Conservation (phyloP, 2,888 invertebrate species). For the Diadromus collaris region DNA sequence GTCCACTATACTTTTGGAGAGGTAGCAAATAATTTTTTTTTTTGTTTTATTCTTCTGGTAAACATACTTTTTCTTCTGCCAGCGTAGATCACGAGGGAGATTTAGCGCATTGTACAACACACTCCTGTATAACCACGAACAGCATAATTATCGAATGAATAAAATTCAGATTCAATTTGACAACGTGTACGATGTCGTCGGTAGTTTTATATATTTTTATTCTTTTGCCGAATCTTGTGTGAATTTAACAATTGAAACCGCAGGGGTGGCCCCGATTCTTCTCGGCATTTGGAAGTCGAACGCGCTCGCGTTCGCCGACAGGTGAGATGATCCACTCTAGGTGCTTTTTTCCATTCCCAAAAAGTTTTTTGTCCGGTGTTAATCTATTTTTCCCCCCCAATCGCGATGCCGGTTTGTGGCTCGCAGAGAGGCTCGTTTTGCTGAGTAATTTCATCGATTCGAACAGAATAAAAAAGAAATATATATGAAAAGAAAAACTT, state of each 20-base stretch:
- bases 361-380: neutral
- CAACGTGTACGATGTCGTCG: conserved; percentile 67
- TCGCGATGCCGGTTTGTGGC: neutral
- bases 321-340: conserved; percentile 48
- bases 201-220: conserved; percentile 76
- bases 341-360: neutral
- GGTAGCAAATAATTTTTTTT: conserved; percentile 22
- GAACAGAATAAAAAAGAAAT: neutral
- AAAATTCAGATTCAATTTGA: conserved; percentile 79
- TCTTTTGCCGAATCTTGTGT: conserved; percentile 50
- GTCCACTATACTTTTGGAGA: conserved; percentile 36
- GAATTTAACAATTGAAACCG: conserved; percentile 61
- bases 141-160: conserved; percentile 78
- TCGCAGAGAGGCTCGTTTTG: neutral
- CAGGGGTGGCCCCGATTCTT: conserved; percentile 52
- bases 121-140: conserved; percentile 76
- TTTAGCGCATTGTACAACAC: conserved; percentile 77
- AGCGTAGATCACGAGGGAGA: conserved; percentile 74
- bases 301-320: conserved; percentile 52
- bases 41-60: conserved; percentile 69
- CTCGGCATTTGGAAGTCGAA: conserved; percentile 61
- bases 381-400: conserved; percentile 1
- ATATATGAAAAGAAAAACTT: neutral
- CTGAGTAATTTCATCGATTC: neutral
- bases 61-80: conserved; percentile 73